Conservation (phyloP, 2,797 vertebrate genomes). For the Lerista edwardsae region DNA sequence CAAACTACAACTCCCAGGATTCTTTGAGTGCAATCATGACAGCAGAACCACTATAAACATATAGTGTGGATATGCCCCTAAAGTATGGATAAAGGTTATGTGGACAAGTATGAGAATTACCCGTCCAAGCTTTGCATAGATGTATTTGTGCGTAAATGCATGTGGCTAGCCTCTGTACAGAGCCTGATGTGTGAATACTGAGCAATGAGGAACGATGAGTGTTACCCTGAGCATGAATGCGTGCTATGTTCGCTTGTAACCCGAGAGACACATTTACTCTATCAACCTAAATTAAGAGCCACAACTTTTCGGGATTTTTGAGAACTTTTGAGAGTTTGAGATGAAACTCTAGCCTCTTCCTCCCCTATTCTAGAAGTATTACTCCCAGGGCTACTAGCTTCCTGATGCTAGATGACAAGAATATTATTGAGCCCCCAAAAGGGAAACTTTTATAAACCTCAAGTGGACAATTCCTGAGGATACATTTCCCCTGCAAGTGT, state of each 20-base stretch:
- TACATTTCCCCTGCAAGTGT: not conserved
- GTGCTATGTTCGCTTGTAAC: not conserved
- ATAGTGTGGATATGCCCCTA: not conserved
- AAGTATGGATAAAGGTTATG: not conserved
- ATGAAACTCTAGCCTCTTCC: not conserved
- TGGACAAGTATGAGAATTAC: not conserved
- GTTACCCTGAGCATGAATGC: conserved; percentile 11
- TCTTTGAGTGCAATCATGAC: not conserved
- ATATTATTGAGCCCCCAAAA: not conserved
- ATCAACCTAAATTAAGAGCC: not conserved
- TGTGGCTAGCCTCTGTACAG: not conserved
- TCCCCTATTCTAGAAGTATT: not conserved
- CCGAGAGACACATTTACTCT: not conserved
- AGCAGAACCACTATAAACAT: not conserved
- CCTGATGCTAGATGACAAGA: not conserved
- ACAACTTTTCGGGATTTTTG: not conserved
- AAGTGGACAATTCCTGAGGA: not conserved
- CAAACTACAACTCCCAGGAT: not conserved
- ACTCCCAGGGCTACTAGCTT: not conserved
- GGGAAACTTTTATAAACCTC: not conserved
- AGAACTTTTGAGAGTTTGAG: not conserved
- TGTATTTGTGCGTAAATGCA: conserved; percentile 34
- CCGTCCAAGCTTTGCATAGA: conserved; percentile 21
- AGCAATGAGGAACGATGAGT: not conserved
- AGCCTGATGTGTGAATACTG: not conserved